These are phyloP conservation scores for Siderastrea radians DNA, from an alignment of 92 coral and sea anemone species.

Conservation along the genomic window DNA sequence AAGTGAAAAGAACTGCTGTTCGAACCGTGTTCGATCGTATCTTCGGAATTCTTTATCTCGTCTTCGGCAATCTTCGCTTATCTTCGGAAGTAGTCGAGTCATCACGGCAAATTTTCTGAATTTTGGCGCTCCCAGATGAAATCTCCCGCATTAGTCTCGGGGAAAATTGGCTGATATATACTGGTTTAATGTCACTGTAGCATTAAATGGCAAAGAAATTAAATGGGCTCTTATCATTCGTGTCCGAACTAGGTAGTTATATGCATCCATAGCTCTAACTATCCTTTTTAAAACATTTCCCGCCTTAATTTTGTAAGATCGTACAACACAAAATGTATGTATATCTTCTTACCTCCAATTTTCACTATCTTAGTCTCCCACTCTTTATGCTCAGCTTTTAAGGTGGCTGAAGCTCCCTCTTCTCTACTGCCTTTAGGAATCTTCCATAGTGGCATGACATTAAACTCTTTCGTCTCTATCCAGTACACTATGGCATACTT, in stretches of 20 bases:
- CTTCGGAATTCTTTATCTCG: too few species aligned
- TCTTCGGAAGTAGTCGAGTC: background rate
- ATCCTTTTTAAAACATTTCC: background rate
- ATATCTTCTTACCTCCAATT: conserved; percentile 25
- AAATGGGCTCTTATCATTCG: background rate
- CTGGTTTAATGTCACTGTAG: conserved; percentile 2
- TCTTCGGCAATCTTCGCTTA: background rate
- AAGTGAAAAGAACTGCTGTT: too few species aligned
- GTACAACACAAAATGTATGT: background rate
- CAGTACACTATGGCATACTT: conserved; percentile 17
- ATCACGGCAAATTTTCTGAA: background rate
- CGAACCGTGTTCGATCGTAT: too few species aligned
- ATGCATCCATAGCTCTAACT: background rate
- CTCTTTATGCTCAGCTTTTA: conserved; percentile 16
- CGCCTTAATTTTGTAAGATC: background rate
- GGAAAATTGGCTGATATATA: background rate
- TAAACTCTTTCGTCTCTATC: conserved; percentile 39
- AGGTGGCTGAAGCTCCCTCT: conserved; percentile 13
- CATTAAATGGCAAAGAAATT: conserved; percentile 2
- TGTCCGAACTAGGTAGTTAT: background rate
- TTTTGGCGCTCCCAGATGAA: background rate
- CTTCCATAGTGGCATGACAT: conserved; percentile 41
- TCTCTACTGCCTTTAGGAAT: conserved; percentile 36
- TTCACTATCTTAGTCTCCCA: conserved; percentile 14
- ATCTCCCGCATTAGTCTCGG: background rate